Percentiles rank a stretch among this genome's conserved stretches.
Conservation (phyloP, 2,888 invertebrate genomes). For the Apotomis turbidana region DNA sequence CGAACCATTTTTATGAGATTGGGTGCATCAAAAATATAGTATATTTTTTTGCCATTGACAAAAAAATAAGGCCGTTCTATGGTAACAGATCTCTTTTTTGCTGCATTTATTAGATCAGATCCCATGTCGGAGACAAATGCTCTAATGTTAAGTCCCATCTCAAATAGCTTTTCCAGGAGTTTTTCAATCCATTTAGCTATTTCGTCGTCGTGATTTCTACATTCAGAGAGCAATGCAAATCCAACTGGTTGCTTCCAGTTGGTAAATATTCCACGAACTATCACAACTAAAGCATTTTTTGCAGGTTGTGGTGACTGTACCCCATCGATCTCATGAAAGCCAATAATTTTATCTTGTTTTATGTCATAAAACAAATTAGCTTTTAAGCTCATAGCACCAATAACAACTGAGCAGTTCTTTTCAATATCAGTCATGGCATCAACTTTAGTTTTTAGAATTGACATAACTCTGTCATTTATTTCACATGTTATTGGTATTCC, state of each 20-base stretch:
- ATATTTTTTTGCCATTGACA: slow-evolving; percentile 49
- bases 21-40: slow-evolving; percentile 52
- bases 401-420: slow-evolving; percentile 13
- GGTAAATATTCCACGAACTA: slow-evolving; percentile 14
- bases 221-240: slow-evolving; percentile 8
- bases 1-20: slow-evolving; percentile 51
- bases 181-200: slow-evolving; percentile 35
- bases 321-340: slow-evolving; percentile 36
- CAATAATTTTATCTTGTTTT: slow-evolving; percentile 38
- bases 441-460: slow-evolving; percentile 10
- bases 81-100: slow-evolving; percentile 41
- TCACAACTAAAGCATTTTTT: slow-evolving; percentile 7
- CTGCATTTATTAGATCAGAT: slow-evolving; percentile 44
- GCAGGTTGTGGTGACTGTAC: slow-evolving; percentile 13
- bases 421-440: slow-evolving; percentile 14
- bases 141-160: slow-evolving; percentile 27
- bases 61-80: slow-evolving; percentile 49
- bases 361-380: slow-evolving; percentile 28
- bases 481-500: slow-evolving; percentile 2
- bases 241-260: slow-evolving; percentile 29
- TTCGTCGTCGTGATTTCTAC: slow-evolving; percentile 15
- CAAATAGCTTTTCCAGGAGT: slow-evolving; percentile 34
- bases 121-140: slow-evolving; percentile 37
- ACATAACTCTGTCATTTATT: neutral
- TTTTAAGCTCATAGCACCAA: slow-evolving; percentile 21